Conservation (phyloP, 2,797 vertebrate species). For the Danio aesculapii region DNA sequence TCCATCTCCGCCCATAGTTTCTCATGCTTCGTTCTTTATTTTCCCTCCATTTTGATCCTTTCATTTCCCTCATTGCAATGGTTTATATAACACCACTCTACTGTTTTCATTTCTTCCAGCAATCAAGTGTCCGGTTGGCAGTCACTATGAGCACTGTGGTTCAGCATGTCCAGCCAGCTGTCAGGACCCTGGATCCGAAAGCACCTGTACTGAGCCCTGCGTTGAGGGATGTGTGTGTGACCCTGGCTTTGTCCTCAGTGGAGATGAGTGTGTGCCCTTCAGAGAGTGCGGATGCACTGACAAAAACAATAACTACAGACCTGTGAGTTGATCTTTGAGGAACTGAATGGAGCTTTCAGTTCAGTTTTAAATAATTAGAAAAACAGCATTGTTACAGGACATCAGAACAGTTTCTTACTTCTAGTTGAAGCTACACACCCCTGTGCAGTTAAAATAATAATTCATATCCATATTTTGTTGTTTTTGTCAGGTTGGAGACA, state of each 20-base stretch:
- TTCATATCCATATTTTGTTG: conserved; percentile 21
- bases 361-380: neutral
- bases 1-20: neutral
- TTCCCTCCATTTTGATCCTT: neutral
- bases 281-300: conserved; percentile 86
- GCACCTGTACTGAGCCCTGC: conserved; percentile 77
- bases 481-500: conserved; percentile 78
- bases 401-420: neutral
- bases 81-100: neutral
- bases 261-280: conserved; percentile 83
- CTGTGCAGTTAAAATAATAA: neutral
- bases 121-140: conserved; percentile 82
- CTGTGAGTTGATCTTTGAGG: conserved; percentile 71
- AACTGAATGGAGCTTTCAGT: neutral
- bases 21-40: neutral
- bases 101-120: conserved; percentile 71
- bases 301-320: conserved; percentile 76
- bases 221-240: conserved; percentile 89
- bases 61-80: neutral
- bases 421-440: neutral
- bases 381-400: neutral
- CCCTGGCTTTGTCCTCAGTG: conserved; percentile 83
- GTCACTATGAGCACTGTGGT: conserved; percentile 81
- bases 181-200: conserved; percentile 66
- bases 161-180: conserved; percentile 84